Evolutionary conservation across 2,888 invertebrate species (phyloP).

Genomic region (Zaprionus bogoriensis): DNA sequence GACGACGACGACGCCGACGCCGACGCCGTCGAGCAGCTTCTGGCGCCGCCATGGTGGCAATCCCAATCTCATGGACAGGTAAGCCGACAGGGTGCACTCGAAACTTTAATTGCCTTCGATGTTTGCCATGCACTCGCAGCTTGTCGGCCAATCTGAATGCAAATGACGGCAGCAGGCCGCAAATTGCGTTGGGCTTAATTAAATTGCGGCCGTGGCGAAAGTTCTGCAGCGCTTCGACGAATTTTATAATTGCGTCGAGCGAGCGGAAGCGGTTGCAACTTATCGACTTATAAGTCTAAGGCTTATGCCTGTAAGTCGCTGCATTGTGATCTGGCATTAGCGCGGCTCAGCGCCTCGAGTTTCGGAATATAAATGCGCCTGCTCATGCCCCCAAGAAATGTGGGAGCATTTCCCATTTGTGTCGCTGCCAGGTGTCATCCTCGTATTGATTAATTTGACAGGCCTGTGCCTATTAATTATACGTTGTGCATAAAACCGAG

Average conservation of each 20-base stretch:
- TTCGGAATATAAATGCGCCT: neutral
- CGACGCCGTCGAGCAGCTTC: constrained; percentile 58
- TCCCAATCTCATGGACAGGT: constrained; percentile 80
- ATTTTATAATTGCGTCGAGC: too few species aligned
- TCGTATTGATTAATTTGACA: neutral
- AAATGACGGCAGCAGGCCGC: constrained; percentile 20
- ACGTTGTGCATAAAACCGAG: neutral
- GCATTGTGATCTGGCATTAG: too few species aligned
- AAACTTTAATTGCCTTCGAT: constrained; percentile 47
- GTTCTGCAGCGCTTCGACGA: neutral
- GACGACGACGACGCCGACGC: constrained; percentile 44
- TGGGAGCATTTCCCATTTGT: neutral
- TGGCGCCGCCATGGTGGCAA: constrained; percentile 76
- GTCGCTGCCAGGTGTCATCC: neutral
- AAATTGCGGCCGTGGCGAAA: constrained; percentile 9
- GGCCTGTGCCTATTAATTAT: neutral
- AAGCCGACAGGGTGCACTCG: too few species aligned
- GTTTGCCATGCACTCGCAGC: constrained; percentile 29
- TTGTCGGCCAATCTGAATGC: constrained; percentile 23
- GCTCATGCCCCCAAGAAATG: neutral
- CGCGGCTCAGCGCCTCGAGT: too few species aligned
- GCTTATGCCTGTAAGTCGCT: too few species aligned
- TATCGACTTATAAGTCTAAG: too few species aligned
- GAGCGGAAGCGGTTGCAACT: too few species aligned
- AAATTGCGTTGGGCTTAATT: constrained; percentile 37